Conservation (phyloP, 2,797 vertebrate species). For the Silurus aristotelis region DNA sequence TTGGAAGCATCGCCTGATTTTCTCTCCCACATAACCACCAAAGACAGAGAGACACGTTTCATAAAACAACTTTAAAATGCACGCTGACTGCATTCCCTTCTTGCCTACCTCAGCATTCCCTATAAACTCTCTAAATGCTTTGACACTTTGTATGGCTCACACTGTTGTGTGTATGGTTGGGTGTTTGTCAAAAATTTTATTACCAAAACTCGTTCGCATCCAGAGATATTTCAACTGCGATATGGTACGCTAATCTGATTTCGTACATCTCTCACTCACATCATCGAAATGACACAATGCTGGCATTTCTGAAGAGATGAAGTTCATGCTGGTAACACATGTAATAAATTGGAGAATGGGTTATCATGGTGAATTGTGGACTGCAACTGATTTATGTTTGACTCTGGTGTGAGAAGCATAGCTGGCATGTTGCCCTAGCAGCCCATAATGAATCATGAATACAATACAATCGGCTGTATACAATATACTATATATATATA, state of each 20-base stretch:
- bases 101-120: slow-evolving; percentile 64
- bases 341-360: slow-evolving; percentile 51
- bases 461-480: neutral
- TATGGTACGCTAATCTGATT: slow-evolving; percentile 18
- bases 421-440: too few species aligned
- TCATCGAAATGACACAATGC: slow-evolving; percentile 18
- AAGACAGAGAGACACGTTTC: slow-evolving; percentile 62
- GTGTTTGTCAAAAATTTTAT: slow-evolving; percentile 63
- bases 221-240: neutral
- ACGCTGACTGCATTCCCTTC: slow-evolving; percentile 59
- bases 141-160: slow-evolving; percentile 46
- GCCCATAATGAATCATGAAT: neutral
- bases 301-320: slow-evolving; percentile 1
- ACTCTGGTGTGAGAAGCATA: neutral
- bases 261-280: slow-evolving; percentile 2
- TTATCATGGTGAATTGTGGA: slow-evolving; percentile 49
- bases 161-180: slow-evolving; percentile 54
- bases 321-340: slow-evolving; percentile 27
- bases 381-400: slow-evolving; percentile 54
- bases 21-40: slow-evolving; percentile 63
- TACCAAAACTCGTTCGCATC: slow-evolving; percentile 51
- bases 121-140: slow-evolving; percentile 43
- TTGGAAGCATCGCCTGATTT: slow-evolving; percentile 52
- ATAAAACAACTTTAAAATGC: slow-evolving; percentile 67
- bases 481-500: too few species aligned